Base-by-base conservation (phyloP, 2,888 invertebrate genomes). In the Punctoribates punctum region DNA sequence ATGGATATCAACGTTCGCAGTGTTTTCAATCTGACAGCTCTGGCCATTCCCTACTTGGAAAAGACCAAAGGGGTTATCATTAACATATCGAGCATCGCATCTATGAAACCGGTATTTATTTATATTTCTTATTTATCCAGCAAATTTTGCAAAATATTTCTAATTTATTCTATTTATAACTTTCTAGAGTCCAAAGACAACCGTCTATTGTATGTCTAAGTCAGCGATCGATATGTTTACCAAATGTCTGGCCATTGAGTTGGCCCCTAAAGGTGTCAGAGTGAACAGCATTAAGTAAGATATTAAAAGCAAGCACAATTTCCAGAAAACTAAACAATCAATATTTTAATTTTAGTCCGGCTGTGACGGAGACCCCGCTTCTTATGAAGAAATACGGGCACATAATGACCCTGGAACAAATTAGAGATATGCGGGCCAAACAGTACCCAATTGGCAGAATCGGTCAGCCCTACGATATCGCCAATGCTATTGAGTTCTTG, bases 231-330 rank as follows among this genome's bases (percentile, higher is more conserved):
- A 62, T 29, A 62, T 62, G 62, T 29, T 62, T 6, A 62, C 34
- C 5, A 62, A 62, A 29, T 62, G 62, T 27, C 2, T 62, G 62
- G 29, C 62, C 2, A 0, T 62, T 4, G 62, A 62, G 17, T 62
- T 62, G 62, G 62, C 34, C 1, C 62, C 62, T 0, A 34, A 62
- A 34, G 62, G 62, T 0, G 27, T 62, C 11, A 2, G 62, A 3
- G 29, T 29, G 1, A 62, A 62, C 9, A 60, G 60, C 27, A 60
- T 60, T 23, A 60, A 60, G 60, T 60, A 60, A 60, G 60, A 23
- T 13, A 57, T 60, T 2, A 8, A 8, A 27, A 27, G 5, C 8
- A 34, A 34, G 4, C 34, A 34, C 34, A 6, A n/a, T 4, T 34
- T 34, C 8, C 4, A 42, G 8, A 9, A 11, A 5, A 3, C 34